These are phyloP conservation scores for Xyrauchen texanus DNA, from an alignment of 2,113 vertebrate species.

Conservation along the genomic window DNA sequence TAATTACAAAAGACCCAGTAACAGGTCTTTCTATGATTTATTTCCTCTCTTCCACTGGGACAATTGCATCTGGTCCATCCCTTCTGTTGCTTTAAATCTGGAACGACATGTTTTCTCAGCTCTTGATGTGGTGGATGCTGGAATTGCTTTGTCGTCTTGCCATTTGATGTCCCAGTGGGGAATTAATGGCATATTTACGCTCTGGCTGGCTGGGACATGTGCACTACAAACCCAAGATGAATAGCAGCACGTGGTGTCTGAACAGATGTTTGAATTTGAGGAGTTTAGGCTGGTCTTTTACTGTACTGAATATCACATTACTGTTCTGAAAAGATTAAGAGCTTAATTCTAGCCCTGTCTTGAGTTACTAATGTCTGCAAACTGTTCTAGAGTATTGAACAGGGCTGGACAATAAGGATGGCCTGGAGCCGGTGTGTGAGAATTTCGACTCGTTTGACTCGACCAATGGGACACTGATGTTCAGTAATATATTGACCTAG, in stretches of 20 bases:
- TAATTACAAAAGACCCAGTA: too few species aligned
- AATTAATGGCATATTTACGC: conserved; percentile 22
- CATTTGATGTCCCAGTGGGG: conserved; percentile 13
- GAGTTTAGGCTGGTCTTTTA: not conserved
- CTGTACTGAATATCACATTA: conserved; percentile 10
- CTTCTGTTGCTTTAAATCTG: conserved; percentile 29
- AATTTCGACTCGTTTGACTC: not conserved
- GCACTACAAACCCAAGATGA: conserved; percentile 13
- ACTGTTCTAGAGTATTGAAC: not conserved
- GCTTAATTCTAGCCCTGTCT: conserved; percentile 7
- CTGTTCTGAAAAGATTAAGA: not conserved
- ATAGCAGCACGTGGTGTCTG: conserved; percentile 18
- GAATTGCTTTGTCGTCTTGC: conserved; percentile 10
- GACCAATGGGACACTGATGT: not conserved
- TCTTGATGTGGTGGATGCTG: conserved; percentile 18
- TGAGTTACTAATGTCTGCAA: conserved; percentile 7
- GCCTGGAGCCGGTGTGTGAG: not conserved
- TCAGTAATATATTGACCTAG: not conserved
- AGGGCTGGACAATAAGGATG: conserved; percentile 7
- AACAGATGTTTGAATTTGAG: not conserved
- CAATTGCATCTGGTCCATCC: not conserved
- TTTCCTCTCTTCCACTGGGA: not conserved
- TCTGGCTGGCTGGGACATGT: conserved; percentile 19
- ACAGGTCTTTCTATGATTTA: not conserved
- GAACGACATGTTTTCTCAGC: conserved; percentile 28